These are phyloP conservation scores for Melanotaenia maccullochi DNA, from an alignment of 2,797 vertebrate genomes.

Conservation along the genomic window DNA sequence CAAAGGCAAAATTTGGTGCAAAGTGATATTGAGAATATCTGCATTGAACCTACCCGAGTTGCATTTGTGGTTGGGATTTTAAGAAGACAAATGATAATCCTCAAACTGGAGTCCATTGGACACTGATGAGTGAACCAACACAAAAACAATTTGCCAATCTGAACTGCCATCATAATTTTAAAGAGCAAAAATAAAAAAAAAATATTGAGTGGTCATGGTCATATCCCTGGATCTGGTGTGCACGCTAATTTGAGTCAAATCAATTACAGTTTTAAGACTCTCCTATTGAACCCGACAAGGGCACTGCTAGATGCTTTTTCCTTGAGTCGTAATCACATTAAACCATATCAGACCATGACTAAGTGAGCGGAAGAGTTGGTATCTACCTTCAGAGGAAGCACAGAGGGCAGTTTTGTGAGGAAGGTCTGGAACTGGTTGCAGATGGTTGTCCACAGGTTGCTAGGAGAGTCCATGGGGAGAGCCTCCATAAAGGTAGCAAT, in stretches of 20 bases:
- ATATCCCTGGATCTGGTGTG: conserved; percentile 23
- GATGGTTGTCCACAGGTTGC: conserved; percentile 98
- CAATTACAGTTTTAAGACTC: conserved; percentile 61
- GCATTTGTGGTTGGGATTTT: conserved; percentile 97
- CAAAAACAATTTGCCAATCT: not conserved
- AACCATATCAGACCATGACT: conserved; percentile 71
- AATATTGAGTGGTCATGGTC: conserved; percentile 3
- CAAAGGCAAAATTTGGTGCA: conserved; percentile 18
- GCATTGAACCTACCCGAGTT: conserved; percentile 87
- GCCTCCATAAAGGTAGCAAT: conserved; percentile 99
- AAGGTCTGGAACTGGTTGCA: conserved; percentile 99
- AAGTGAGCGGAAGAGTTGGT: conserved; percentile 55
- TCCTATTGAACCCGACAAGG: conserved; percentile 59
- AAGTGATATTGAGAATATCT: conserved; percentile 12
- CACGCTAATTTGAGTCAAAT: conserved; percentile 63
- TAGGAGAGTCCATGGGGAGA: conserved; percentile 97
- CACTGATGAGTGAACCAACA: conserved; percentile 82
- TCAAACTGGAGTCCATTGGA: conserved; percentile 95
- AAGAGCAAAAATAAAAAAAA: not conserved
- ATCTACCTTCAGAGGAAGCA: conserved; percentile 96
- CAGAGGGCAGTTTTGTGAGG: conserved; percentile 94
- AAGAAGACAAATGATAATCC: conserved; percentile 97
- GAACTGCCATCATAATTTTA: not conserved
- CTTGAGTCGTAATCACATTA: conserved; percentile 67
- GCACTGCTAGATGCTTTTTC: conserved; percentile 63